Evolutionary conservation across 2,113 vertebrate genomes (phyloP).

Genomic region (Origma solitaria): DNA sequence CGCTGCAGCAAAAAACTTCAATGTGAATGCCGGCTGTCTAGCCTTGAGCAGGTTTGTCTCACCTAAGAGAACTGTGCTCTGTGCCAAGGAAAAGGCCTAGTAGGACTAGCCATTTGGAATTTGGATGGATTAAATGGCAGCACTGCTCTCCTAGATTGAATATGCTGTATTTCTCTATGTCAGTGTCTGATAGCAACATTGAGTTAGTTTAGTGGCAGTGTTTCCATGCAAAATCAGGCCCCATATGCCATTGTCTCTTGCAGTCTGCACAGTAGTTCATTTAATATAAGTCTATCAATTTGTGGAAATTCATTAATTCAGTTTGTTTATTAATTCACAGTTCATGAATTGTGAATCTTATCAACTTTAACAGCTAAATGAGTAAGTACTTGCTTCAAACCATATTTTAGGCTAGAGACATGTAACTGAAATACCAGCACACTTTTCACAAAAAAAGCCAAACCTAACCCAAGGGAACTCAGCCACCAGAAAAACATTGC

Average conservation of each 20-base stretch:
- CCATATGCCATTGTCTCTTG: not conserved
- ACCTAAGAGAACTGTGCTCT: not conserved
- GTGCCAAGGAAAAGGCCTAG: not conserved
- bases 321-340: slow-evolving; percentile 1
- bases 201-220: not conserved
- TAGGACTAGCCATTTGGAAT: not conserved
- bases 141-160: not conserved
- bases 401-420: not conserved
- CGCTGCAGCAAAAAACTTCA: not conserved
- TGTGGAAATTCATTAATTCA: not conserved
- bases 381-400: not conserved
- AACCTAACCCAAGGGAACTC: not conserved
- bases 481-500: not conserved
- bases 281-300: not conserved
- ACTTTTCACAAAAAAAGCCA: not conserved
- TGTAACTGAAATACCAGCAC: not conserved
- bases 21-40: not conserved
- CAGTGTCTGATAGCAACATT: not conserved
- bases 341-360: slow-evolving; percentile 12
- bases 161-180: not conserved
- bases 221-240: not conserved
- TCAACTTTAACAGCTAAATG: not conserved
- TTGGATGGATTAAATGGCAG: not conserved
- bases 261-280: not conserved
- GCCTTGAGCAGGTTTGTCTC: not conserved